Conservation (phyloP, 1,140 invertebrate genomes). For the Brachionus plicatilis region DNA sequence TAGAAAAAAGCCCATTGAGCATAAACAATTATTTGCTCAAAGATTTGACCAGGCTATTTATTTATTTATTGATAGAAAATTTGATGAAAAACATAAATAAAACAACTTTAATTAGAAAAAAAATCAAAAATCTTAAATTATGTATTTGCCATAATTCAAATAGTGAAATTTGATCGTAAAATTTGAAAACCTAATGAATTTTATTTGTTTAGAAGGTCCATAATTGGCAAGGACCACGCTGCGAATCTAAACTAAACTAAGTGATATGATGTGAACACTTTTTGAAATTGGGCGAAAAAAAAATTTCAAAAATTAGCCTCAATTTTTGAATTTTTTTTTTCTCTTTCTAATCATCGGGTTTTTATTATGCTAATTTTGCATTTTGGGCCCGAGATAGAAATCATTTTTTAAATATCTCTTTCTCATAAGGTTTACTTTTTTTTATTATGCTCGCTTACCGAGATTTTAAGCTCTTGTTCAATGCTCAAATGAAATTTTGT, state of each 20-base stretch:
- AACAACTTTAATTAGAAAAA: constrained; percentile 3
- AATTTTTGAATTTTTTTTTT: background rate
- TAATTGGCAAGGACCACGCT: background rate
- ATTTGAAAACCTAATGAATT: background rate
- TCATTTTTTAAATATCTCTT: constrained; percentile 13
- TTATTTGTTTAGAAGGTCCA: background rate
- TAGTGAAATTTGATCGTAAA: background rate
- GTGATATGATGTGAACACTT: background rate
- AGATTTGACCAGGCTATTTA: background rate
- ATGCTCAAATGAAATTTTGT: background rate
- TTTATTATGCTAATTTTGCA: constrained; percentile 32
- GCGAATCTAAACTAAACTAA: background rate
- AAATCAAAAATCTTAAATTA: background rate
- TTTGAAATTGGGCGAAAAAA: background rate
- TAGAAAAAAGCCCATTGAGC: background rate
- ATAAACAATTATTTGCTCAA: background rate
- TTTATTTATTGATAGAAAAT: background rate
- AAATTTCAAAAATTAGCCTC: constrained; percentile 12
- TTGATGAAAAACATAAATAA: constrained; percentile 2
- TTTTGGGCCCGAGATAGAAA: background rate
- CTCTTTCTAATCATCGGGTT: background rate
- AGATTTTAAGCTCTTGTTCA: background rate
- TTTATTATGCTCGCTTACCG: constrained; percentile 19
- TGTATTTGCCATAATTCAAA: background rate
- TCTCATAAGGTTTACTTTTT: constrained; percentile 28